Percentiles rank a stretch among this genome's conserved stretches.
Evolutionary conservation across 2,797 vertebrate genomes (phyloP).

Genomic region (Coccyzus lansbergi): DNA sequence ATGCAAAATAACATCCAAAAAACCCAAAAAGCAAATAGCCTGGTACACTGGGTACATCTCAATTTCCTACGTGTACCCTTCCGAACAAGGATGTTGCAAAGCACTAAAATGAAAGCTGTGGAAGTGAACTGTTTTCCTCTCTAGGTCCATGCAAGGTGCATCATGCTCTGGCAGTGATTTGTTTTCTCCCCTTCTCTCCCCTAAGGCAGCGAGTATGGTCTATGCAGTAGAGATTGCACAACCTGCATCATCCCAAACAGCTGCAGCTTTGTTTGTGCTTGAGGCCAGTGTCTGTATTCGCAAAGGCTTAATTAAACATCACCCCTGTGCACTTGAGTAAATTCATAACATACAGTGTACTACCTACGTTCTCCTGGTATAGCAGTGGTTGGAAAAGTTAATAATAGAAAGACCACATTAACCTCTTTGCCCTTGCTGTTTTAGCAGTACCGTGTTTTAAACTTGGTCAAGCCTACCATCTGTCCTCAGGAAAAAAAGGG

Average conservation of each 20-base stretch:
- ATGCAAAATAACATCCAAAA: background rate
- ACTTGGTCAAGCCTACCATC: background rate
- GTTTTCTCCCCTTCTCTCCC: background rate
- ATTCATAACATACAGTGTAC: background rate
- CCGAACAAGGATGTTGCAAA: background rate
- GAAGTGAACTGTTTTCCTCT: background rate
- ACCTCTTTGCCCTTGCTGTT: background rate
- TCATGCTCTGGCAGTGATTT: background rate
- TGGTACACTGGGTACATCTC: background rate
- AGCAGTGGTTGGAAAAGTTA: background rate
- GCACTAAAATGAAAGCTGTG: background rate
- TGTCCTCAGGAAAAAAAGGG: background rate
- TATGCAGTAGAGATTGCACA: background rate
- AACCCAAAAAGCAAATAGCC: background rate
- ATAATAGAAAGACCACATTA: background rate
- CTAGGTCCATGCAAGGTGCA: background rate
- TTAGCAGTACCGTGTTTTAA: background rate
- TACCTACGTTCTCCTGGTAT: background rate
- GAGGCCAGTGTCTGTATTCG: background rate
- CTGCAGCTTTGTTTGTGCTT: constrained; percentile 49
- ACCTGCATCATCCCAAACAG: background rate
- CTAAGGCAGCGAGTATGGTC: background rate
- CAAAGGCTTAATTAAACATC: constrained; percentile 40
- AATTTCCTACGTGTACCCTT: background rate
- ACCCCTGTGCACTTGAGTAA: background rate